phyloP scores from a whole-genome alignment of 37 sponge, comb jelly and placozoan genomes.

The Ephydatia muelleri region DNA sequence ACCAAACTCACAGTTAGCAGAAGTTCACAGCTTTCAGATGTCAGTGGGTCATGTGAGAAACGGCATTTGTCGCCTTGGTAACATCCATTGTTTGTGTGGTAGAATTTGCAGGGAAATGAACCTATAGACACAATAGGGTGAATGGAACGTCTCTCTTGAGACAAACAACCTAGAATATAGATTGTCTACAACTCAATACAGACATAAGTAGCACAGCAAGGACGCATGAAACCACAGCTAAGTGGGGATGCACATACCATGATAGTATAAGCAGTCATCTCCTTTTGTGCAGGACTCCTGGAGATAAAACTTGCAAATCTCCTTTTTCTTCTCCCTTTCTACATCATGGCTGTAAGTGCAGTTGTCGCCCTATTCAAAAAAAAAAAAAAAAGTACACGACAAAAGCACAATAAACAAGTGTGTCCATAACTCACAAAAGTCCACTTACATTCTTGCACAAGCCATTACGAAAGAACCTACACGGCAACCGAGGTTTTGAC shows the following conservation, averaged over 20 bases:
- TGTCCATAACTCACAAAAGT: background rate
- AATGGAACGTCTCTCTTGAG: background rate
- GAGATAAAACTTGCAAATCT: conserved; percentile 86
- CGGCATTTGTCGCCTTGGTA: conserved; percentile 76
- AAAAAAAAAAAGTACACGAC: background rate
- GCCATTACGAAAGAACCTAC: conserved; percentile 66
- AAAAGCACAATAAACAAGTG: too few relatives aligned
- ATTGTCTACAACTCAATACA: background rate
- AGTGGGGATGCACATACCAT: conserved; percentile 41
- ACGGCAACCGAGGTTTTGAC: conserved; percentile 20
- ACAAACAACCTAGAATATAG: background rate
- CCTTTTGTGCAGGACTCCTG: conserved; percentile 84
- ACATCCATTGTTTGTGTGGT: conserved; percentile 67
- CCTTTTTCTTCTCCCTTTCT: conserved; percentile 69
- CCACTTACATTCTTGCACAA: conserved; percentile 69
- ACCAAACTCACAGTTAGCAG: conserved; percentile 39
- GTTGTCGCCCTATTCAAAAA: conserved; percentile 77
- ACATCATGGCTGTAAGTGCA: conserved; percentile 77
- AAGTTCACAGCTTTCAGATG: conserved; percentile 64
- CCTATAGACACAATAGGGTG: conserved; percentile 25
- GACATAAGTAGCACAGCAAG: background rate
- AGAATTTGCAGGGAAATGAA: conserved; percentile 89
- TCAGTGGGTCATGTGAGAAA: conserved; percentile 90
- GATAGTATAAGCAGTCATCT: conserved; percentile 75
- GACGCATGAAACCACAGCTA: background rate